phyloP scores from a whole-genome alignment of 2,888 invertebrate species.

The Eucriotettix oculatus region DNA sequence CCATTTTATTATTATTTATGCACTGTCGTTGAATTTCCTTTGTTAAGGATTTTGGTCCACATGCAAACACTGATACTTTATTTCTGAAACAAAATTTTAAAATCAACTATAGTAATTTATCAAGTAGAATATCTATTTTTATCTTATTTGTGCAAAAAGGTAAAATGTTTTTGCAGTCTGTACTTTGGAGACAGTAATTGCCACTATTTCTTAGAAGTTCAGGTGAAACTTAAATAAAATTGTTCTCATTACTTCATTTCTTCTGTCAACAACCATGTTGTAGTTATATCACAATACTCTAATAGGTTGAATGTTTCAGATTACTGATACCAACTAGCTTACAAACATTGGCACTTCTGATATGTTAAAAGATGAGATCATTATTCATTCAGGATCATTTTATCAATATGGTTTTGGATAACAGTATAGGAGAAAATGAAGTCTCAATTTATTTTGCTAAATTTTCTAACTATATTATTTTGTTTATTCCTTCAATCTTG shows the following conservation, averaged over 20 bases:
- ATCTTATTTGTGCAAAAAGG: neutral
- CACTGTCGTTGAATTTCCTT: slow-evolving; percentile 27
- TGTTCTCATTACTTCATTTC: neutral
- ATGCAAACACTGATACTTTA: slow-evolving; percentile 28
- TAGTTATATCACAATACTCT: too few relatives aligned
- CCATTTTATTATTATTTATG: neutral
- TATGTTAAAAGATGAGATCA: too few relatives aligned
- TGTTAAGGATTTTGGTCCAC: slow-evolving; percentile 35
- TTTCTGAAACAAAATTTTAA: slow-evolving; percentile 23
- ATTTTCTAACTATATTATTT: too few relatives aligned
- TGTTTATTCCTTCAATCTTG: too few relatives aligned
- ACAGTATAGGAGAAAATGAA: too few relatives aligned
- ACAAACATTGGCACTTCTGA: too few relatives aligned
- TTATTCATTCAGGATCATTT: too few relatives aligned
- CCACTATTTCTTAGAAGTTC: neutral
- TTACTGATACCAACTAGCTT: too few relatives aligned
- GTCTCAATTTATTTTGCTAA: too few relatives aligned
- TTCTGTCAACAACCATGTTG: neutral
- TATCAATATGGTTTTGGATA: too few relatives aligned
- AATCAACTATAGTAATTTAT: neutral
- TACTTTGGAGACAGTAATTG: neutral
- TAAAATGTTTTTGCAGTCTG: neutral
- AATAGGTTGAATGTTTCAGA: too few relatives aligned
- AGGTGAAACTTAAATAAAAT: neutral
- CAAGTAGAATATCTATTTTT: neutral